Base-by-base conservation (phyloP, 2,113 vertebrate genomes). In the Anguilla rostrata region DNA sequence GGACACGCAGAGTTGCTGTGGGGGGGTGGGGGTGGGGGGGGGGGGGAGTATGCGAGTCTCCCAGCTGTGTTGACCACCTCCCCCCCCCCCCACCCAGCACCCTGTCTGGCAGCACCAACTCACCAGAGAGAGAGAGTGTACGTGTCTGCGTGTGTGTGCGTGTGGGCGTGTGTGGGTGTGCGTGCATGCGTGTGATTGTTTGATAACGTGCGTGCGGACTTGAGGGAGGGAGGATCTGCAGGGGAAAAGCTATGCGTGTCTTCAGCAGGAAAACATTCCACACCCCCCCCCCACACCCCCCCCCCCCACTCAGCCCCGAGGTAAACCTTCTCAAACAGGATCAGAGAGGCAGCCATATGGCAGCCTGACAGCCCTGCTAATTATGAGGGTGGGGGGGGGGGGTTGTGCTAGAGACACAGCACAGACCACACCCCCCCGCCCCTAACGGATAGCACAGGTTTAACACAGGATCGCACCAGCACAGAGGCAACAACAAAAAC, bases 261-360 rank as follows among this genome's bases (percentile, higher is more conserved):
- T 89, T 90, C 86, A 87, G 86, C 86, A 89, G 83, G 40, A 75
- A n/a, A 75, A n/a, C 22, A 71, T 71, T 71, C 63, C 63, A 41
- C 22, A 56, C 20, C 71, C 43, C 34, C 60, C 57, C 46, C 49
- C 41, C 75, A 3, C 43, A 18, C 39, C 26, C 22, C 71, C 43
- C 40, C 60, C 46, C 46, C 49, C 49, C 49, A 41, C 78, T 8
- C 46, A 18, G 49, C n/a, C 71, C 9, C 71, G 34, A 75, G 71
- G 91, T 93, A 91, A 95, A 92, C 89, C 92, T 84, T 81, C 88
- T 89, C 86, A 94, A 94, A 94, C 89, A 91, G 94, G 95, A 95
- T 95, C 92, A 94, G 89, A 80, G 39, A 75, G 85, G 46, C 39
- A 83, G 87, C 90, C 94, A 95, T 94, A 95, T 95, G 95, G 93